These are phyloP conservation scores for Drosophila stalkeri DNA, from an alignment of 2,888 invertebrate species.

Conservation along the genomic window DNA sequence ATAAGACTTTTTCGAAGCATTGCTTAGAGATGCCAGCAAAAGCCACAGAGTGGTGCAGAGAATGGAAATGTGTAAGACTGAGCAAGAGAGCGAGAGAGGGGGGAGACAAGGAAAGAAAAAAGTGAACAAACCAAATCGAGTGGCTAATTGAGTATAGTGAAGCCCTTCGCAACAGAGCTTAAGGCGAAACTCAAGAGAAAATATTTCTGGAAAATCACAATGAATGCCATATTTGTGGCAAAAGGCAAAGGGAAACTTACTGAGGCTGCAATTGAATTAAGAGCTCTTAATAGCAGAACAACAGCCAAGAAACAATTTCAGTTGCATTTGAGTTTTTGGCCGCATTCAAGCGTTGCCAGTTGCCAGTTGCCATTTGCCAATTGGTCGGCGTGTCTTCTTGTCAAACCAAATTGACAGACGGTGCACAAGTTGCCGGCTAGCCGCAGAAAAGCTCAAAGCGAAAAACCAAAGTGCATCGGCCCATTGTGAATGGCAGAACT, in stretches of 20 bases:
- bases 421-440: slow-evolving; percentile 30
- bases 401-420: slow-evolving; percentile 18
- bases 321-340: slow-evolving; percentile 4
- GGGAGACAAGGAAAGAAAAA: not conserved
- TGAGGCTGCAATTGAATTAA: slow-evolving; percentile 25
- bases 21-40: slow-evolving; percentile 1
- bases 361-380: slow-evolving; percentile 3
- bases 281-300: slow-evolving; percentile 16
- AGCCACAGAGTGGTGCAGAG: slow-evolving; percentile 16
- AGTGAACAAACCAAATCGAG: slow-evolving; percentile 21
- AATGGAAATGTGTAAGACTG: not conserved
- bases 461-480: slow-evolving; percentile 2
- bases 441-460: slow-evolving; percentile 18
- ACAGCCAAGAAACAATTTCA: not conserved
- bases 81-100: too few relatives aligned
- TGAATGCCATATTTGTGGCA: slow-evolving; percentile 30
- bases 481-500: slow-evolving; percentile 14
- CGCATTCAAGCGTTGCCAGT: slow-evolving; percentile 8
- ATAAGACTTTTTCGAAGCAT: slow-evolving; percentile 4
- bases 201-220: slow-evolving; percentile 25
- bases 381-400: not conserved
- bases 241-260: not conserved
- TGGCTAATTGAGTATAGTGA: slow-evolving; percentile 42
- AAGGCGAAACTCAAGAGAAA: slow-evolving; percentile 10
- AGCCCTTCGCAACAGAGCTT: slow-evolving; percentile 6